These are phyloP conservation scores for Acipenser transmontanus DNA, from an alignment of 2,797 vertebrate genomes.

Conservation along the genomic window DNA sequence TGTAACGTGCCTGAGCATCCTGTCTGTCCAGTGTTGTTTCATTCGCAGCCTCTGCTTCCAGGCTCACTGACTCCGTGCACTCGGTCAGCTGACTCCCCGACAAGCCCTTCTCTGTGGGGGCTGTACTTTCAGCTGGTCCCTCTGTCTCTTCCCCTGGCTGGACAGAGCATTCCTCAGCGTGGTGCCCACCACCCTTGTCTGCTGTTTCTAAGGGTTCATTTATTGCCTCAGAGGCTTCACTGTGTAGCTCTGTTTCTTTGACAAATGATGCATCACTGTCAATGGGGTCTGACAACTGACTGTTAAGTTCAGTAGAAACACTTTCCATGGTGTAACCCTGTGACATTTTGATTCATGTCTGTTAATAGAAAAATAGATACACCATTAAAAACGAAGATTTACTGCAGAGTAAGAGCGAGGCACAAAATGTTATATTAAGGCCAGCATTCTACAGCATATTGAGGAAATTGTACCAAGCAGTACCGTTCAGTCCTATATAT, in stretches of 20 bases:
- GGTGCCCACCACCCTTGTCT: neutral
- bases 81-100: conserved; percentile 34
- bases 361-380: no score
- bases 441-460: no score
- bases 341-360: conserved; percentile 23
- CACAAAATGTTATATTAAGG: no score
- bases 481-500: no score
- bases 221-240: conserved; percentile 24
- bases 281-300: neutral
- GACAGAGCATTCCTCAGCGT: neutral
- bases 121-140: conserved; percentile 16
- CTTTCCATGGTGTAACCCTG: conserved; percentile 1
- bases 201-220: neutral
- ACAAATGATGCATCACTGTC: neutral
- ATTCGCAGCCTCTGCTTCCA: conserved; percentile 59
- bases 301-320: conserved; percentile 8
- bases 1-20: conserved; percentile 1
- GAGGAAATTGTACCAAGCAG: no score
- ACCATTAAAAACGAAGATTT: no score
- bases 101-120: conserved; percentile 18
- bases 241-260: conserved; percentile 17
- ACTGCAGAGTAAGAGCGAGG: no score
- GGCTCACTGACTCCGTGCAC: conserved; percentile 77
- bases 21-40: neutral
- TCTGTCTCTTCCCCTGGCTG: neutral